Evolutionary conservation across 2,888 invertebrate genomes (phyloP).

Genomic region (Drosophila picticornis): DNA sequence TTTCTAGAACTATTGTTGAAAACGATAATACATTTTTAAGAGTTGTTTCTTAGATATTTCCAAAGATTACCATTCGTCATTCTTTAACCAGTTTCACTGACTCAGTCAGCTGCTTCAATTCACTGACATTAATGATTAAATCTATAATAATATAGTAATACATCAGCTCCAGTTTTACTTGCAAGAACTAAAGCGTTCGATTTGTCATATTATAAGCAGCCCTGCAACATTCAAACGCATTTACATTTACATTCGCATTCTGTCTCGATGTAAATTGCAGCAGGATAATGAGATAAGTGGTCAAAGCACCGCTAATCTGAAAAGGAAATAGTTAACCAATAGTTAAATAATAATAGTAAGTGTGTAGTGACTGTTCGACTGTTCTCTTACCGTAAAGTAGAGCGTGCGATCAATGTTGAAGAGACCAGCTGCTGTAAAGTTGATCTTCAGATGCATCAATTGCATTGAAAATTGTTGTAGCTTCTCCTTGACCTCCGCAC

Average conservation of each 20-base stretch:
- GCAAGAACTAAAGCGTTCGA: slow-evolving; percentile 33
- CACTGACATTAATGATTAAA: neutral
- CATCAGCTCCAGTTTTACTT: neutral
- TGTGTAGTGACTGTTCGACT: neutral
- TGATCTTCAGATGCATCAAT: slow-evolving; percentile 84
- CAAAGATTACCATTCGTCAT: neutral
- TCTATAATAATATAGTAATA: neutral
- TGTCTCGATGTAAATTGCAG: slow-evolving; percentile 83
- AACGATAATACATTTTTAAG: neutral
- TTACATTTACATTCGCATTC: slow-evolving; percentile 34
- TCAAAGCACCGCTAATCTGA: slow-evolving; percentile 85
- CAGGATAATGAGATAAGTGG: slow-evolving; percentile 85
- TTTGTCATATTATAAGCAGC: slow-evolving; percentile 51
- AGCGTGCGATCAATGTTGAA: slow-evolving; percentile 85
- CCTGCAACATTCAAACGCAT: slow-evolving; percentile 29
- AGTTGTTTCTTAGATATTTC: neutral
- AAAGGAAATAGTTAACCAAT: slow-evolving; percentile 3
- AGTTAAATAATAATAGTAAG: too few species aligned
- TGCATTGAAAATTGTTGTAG: slow-evolving; percentile 85
- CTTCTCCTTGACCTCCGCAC: slow-evolving; percentile 81
- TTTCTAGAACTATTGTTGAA: neutral
- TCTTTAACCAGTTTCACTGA: neutral
- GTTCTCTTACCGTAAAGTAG: slow-evolving; percentile 83
- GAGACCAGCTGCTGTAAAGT: slow-evolving; percentile 85
- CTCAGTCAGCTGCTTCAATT: slow-evolving; percentile 20